Conservation (phyloP, 2,113 vertebrate species). For the Corythornis vintsioides region DNA sequence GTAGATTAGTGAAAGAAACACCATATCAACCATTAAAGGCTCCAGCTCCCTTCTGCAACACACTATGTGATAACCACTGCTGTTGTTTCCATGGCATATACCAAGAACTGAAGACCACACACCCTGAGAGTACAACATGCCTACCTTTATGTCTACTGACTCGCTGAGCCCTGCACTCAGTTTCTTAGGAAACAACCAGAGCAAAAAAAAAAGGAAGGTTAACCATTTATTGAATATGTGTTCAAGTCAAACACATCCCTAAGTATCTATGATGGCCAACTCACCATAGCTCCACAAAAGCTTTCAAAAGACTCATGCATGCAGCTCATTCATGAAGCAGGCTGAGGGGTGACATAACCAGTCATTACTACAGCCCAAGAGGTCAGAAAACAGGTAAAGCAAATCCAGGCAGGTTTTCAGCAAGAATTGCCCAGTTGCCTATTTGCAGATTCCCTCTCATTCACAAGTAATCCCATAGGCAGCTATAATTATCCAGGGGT, state of each 20-base stretch:
- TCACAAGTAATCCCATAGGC: not conserved
- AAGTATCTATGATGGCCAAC: not conserved
- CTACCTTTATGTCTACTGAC: not conserved
- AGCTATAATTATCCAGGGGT: not conserved
- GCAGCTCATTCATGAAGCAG: not conserved
- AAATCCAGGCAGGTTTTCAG: conserved; percentile 48
- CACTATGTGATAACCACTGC: not conserved
- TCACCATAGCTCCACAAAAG: not conserved
- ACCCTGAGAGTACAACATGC: not conserved
- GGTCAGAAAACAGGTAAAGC: conserved; percentile 42
- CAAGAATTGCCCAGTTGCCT: not conserved
- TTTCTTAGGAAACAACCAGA: not conserved
- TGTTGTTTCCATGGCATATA: not conserved
- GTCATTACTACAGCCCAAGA: conserved; percentile 12
- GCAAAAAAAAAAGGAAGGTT: not conserved
- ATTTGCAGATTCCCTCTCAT: not conserved
- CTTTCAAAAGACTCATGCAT: not conserved
- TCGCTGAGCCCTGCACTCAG: not conserved
- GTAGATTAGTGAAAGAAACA: not conserved
- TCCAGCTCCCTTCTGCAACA: not conserved
- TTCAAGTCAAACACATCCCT: not conserved
- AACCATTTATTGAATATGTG: not conserved
- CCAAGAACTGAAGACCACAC: not conserved
- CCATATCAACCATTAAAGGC: not conserved
- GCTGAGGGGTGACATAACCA: conserved; percentile 4